These are phyloP conservation scores for Lymantria monacha DNA, from an alignment of 2,888 invertebrate species.

Conservation along the genomic window DNA sequence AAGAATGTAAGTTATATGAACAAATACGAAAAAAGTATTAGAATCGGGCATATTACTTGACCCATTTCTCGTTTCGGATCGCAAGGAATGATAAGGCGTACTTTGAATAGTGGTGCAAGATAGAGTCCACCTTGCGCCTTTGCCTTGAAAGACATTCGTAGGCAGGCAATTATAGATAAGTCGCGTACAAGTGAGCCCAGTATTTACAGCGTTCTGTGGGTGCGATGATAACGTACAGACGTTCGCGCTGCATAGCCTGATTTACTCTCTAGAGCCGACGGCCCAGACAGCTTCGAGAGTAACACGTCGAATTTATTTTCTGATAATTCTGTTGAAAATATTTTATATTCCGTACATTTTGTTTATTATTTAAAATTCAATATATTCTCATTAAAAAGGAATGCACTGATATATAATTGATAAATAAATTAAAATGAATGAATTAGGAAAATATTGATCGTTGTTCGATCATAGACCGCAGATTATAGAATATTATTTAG, in stretches of 20 bases:
- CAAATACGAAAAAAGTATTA: constrained; percentile 47
- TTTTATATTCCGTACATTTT: too few species aligned
- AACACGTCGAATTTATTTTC: too few species aligned
- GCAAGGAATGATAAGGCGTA: constrained; percentile 52
- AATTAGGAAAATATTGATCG: too few species aligned
- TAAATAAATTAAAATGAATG: too few species aligned
- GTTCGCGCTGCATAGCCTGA: constrained; percentile 15
- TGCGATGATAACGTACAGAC: constrained; percentile 51
- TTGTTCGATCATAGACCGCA: too few species aligned
- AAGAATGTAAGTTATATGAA: constrained; percentile 17
- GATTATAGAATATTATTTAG: too few species aligned
- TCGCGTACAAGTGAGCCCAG: constrained; percentile 68
- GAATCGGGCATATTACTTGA: constrained; percentile 58
- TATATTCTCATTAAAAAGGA: too few species aligned
- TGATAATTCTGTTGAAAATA: too few species aligned
- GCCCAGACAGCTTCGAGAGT: neutral
- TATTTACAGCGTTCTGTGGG: constrained; percentile 72
- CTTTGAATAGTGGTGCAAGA: constrained; percentile 72
- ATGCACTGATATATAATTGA: too few species aligned
- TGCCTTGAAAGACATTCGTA: constrained; percentile 79
- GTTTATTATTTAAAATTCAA: too few species aligned
- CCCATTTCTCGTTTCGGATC: constrained; percentile 64
- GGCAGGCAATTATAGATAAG: constrained; percentile 81
- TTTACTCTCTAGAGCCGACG: constrained; percentile 19
- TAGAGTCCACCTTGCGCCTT: constrained; percentile 68